Evolutionary conservation across 2,888 invertebrate genomes (phyloP).

Genomic region (Gymnosoma rotundatum): DNA sequence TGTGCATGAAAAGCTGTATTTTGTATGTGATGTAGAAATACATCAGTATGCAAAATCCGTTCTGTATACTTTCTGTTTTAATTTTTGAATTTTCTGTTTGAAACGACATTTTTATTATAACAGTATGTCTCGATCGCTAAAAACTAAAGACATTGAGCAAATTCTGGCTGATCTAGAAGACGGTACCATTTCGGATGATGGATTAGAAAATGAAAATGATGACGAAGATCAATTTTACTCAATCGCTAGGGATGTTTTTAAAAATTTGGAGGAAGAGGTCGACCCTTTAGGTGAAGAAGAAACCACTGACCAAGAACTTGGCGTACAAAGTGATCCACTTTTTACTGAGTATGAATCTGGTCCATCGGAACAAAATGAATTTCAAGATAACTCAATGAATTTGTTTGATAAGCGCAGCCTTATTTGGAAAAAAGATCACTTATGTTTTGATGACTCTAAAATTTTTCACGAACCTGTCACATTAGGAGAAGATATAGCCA

Average conservation of each 20-base stretch:
- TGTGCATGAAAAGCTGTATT: neutral
- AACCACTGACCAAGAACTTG: too few species aligned
- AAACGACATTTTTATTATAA: neutral
- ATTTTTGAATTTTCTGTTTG: slow-evolving; percentile 1
- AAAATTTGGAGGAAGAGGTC: neutral
- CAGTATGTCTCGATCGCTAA: slow-evolving; percentile 6
- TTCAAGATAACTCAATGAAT: too few species aligned
- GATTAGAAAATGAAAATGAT: slow-evolving; percentile 25
- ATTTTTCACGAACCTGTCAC: neutral
- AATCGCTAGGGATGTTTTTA: neutral
- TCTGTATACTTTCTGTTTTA: neutral
- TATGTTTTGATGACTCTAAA: slow-evolving; percentile 5
- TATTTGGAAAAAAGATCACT: too few species aligned
- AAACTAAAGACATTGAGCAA: neutral
- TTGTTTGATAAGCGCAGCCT: too few species aligned
- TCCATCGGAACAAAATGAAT: too few species aligned
- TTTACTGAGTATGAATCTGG: too few species aligned
- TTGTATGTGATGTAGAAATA: slow-evolving; percentile 10
- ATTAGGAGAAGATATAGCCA: neutral
- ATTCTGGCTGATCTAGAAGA: slow-evolving; percentile 20
- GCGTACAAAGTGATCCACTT: too few species aligned
- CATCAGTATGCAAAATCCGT: slow-evolving; percentile 23
- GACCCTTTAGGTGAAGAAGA: too few species aligned
- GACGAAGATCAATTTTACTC: slow-evolving; percentile 15
- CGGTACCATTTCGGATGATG: slow-evolving; percentile 15